Evolutionary conservation across 2,888 invertebrate species (phyloP), one percentile per base, ranked within the genome.

Genomic region (Stictocephala bisonia): DNA sequence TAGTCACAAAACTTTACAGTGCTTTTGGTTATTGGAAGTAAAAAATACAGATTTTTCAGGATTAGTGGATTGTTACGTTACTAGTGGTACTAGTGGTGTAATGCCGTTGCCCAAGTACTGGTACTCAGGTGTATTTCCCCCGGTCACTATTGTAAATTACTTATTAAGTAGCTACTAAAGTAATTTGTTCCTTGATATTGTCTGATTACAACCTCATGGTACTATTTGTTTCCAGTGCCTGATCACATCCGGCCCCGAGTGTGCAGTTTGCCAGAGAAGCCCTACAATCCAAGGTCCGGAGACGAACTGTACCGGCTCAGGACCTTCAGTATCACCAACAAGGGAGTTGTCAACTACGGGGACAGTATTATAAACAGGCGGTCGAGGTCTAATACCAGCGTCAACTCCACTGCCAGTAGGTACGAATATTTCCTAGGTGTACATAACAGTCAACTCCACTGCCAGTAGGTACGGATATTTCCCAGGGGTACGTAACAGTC

Each of bases 331-430:
- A 95, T 95, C 82, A 93, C 93, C 68, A 93, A 92, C 82, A 94
- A 94, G 83, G 95, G 95, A 0, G 93, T 95, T 29, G 93, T 95
- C 78, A 95, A 95, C 85, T 93, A 94, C 79, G 95, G 95, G 0
- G 95, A 95, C 85, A 93, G 93, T 71, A 93, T 95, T 80, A 93
- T 94, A 83, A 93, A 93, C 78, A 86, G 94, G 7, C 86, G 94
- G 44, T 94, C 94, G 72, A 88, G 93, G 48, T 94, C 94, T 78
- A 95, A 95, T 81, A 95, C 95, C 2, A 94, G 94, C 73, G 94
- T 95, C 81, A 94, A 95, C 83, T 91, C 93, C 31, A 93, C 92
- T 35, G 90, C 91, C 71, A 94, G 93, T 87, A 90, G 91, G 93
- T 92, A 35, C 13, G 35, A 35, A 35, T 9, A 35, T 13, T 35